Evolutionary conservation across 2,888 invertebrate genomes (phyloP).

Genomic region (Brachypterus glaber): DNA sequence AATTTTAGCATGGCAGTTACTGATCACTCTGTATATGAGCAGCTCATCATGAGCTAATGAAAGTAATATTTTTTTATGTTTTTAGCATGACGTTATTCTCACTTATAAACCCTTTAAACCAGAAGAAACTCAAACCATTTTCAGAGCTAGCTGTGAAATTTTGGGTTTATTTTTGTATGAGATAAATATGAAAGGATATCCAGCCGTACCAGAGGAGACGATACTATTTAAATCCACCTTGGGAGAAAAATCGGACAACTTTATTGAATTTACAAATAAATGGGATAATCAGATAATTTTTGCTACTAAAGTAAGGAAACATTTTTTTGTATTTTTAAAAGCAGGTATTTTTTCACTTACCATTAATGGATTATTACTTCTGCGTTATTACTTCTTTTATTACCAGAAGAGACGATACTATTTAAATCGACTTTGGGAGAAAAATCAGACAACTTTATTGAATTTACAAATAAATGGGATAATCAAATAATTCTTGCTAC

Average conservation of each 20-base stretch:
- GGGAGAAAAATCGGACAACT: slow-evolving; percentile 24
- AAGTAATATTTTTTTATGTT: slow-evolving; percentile 6
- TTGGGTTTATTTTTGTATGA: slow-evolving; percentile 51
- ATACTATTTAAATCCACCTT: slow-evolving; percentile 27
- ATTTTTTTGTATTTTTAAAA: no score
- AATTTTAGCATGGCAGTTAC: no score
- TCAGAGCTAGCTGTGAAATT: slow-evolving; percentile 38
- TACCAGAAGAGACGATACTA: slow-evolving; percentile 25
- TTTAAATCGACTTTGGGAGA: slow-evolving; percentile 30
- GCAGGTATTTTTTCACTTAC: no score
- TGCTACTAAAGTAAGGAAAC: no score
- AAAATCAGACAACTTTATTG: slow-evolving; percentile 18
- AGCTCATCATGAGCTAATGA: slow-evolving; percentile 4
- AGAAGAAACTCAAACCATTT: slow-evolving; percentile 28
- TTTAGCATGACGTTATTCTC: slow-evolving; percentile 24
- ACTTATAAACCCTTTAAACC: slow-evolving; percentile 27
- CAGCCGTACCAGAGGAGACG: slow-evolving; percentile 26
- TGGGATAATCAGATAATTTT: no score
- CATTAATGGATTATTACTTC: no score
- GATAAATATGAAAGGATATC: slow-evolving; percentile 26
- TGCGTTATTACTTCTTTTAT: no score
- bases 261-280: slow-evolving; percentile 26
- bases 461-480: slow-evolving; percentile 26
- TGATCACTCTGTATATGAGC: no score
- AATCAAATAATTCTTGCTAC: no score